A percentile compares a stretch with the other conserved stretches of the same genome.
Conservation (phyloP, 2,113 vertebrate species). For the Anarhynchus alexandrinus region DNA sequence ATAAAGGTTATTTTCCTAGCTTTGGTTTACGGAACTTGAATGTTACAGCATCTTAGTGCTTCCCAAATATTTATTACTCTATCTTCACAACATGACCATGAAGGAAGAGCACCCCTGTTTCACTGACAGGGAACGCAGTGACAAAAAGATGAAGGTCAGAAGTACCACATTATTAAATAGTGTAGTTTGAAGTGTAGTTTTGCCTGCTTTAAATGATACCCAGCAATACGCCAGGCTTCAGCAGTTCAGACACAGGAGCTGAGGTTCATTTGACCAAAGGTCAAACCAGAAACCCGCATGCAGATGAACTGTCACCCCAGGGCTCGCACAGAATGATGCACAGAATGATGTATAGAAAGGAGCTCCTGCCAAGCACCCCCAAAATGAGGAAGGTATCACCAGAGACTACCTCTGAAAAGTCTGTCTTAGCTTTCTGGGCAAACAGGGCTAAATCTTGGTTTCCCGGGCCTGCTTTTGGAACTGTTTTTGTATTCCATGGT, state of each 20-base stretch:
- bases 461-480: neutral
- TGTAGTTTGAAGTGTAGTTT: neutral
- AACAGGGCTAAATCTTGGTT: neutral
- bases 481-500: neutral
- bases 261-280: neutral
- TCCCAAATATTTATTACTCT: neutral
- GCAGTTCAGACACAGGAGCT: neutral
- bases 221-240: neutral
- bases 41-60: neutral
- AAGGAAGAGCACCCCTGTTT: neutral
- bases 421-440: neutral
- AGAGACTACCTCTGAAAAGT: neutral
- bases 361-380: neutral
- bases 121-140: neutral
- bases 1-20: neutral
- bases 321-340: neutral
- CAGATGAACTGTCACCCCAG: neutral
- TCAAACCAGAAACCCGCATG: fast-evolving
- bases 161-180: neutral
- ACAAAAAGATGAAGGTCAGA: neutral
- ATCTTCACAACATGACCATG: neutral
- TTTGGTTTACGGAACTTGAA: neutral
- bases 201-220: neutral
- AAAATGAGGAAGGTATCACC: neutral
- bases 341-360: neutral